Base-by-base conservation (phyloP, 2,888 invertebrate species). In the Ceraclea dissimilis region DNA sequence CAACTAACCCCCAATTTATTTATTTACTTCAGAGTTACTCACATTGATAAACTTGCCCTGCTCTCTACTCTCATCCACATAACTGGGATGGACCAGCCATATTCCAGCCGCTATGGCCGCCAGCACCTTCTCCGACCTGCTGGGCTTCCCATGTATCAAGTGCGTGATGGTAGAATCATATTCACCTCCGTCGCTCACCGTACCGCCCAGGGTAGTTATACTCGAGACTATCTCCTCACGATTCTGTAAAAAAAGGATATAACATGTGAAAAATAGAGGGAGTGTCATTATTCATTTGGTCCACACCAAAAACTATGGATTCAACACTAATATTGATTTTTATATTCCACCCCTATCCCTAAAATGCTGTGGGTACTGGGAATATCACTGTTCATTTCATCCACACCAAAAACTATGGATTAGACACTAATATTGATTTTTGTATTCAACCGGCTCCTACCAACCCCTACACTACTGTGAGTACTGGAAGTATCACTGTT, bases 51-150 rank as follows among this genome's bases (percentile, higher is more conserved):
- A 88, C 57, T 66, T 66, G 0, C 81, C 80, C 1, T 73, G 74
- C 21, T 79, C 74, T 8, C 80, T 71, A 54, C 87, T 89, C 48
- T 85, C 79, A 4, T 82, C 80, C 1, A 94, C 71, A 66, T 92
- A 96, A 0, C 83, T 81, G 1, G 84, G 80, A 65, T 90, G 89
- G n/a, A 95, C 71, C 11, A 95, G 81, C 93, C 93, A 95, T 65
- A 89, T 86, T 17, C 96, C 95, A 0, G 89, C 81, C 0, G 95
- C 93, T 59, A 96, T 83, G 57, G 88, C 86, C 0, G 88, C 86
- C 21, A 96, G 74, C 73, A 90, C 83, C 74, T 94, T 94, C 75
- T 95, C 95, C 67, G 90, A 93, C 57, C 93, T 81, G 8, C 81
- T 79, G 0, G 86, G 84, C 65, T 83, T 83, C 47, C 84, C 78